A percentile compares a stretch with the other conserved stretches of the same genome.
phyloP scores from a whole-genome alignment of 2,888 invertebrate genomes.

The Encarsia formosa region DNA sequence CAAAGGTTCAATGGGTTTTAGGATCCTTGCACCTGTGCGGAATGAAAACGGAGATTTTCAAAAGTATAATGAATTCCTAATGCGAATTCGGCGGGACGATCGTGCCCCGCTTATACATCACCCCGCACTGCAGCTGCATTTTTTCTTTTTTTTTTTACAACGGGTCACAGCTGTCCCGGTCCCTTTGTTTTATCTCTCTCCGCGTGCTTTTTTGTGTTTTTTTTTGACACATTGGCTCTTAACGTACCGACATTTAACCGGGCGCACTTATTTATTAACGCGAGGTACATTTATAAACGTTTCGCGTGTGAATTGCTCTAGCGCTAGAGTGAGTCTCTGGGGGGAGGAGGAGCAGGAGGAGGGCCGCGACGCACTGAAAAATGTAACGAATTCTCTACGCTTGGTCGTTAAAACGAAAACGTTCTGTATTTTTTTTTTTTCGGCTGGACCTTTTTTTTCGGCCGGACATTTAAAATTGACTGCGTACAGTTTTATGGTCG shows the following conservation, averaged over 20 bases:
- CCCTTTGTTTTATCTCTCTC: too few species aligned
- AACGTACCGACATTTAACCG: conserved; percentile 1
- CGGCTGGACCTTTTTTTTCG: too few species aligned
- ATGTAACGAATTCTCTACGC: too few species aligned
- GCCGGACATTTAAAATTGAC: too few species aligned
- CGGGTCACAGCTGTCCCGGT: conserved; percentile 27
- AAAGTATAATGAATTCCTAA: conserved; percentile 27
- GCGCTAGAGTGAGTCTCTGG: too few species aligned
- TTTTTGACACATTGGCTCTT: conserved; percentile 7
- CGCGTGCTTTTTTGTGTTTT: conserved; percentile 11
- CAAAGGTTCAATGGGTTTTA: too few species aligned
- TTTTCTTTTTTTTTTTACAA: conserved; percentile 26
- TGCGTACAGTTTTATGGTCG: too few species aligned
- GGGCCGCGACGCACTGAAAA: too few species aligned
- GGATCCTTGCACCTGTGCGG: background rate
- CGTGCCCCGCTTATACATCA: conserved; percentile 18
- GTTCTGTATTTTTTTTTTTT: too few species aligned
- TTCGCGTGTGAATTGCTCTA: background rate
- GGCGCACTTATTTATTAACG: conserved; percentile 8
- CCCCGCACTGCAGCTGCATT: conserved; percentile 29
- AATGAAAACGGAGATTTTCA: conserved; percentile 11
- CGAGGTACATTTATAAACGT: conserved; percentile 2
- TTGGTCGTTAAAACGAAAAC: too few species aligned
- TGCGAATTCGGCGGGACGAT: conserved; percentile 21
- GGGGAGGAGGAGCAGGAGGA: too few species aligned